Evolutionary conservation across 2,888 invertebrate genomes (phyloP), one percentile per base, ranked within the genome.

Genomic region (Trachelus iudaicus): DNA sequence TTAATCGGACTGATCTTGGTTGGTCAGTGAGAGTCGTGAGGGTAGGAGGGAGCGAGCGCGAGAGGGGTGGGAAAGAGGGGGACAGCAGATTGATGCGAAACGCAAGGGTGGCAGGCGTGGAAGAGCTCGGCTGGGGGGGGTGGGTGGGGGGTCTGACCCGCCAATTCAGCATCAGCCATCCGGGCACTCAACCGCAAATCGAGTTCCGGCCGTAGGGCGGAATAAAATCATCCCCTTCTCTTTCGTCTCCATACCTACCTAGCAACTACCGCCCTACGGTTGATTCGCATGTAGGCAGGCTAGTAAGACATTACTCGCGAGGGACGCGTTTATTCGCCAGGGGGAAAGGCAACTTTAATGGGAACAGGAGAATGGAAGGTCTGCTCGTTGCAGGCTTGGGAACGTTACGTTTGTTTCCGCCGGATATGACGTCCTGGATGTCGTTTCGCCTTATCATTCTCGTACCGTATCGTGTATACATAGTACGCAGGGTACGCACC

Each of bases 161-260:
- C 88, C 89, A 90, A 90, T 90, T 89, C 89, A 88, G 88, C 88
- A 89, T 89, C 83, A 83, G 81, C 87, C 87, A 86, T 87, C 88
- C 88, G 87, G 86, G 85, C 87, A 89, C 87, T 89, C 88, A 84
- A 89, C 89, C 90, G 87, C 90, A 90, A 91, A 90, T 91, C 88
- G 89, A 90, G 89, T 89, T 89, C 88, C 85, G 83, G 86, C 85
- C 84, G 83, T 85, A 84, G 87, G 88, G 85, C 86, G 83, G 87
- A 90, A 90, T 90, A 90, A 90, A 90, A 89, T 89, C 87, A 85
- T 82, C 79, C 76, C 77, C 73, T 81, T 81, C 78, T 76, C 81
- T 77, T 40, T 69, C 73, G 15, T 11, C 78, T 35, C 75, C 34
- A 31, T 73, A 69, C 11, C 30, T 71, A 35, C 3, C 35, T 12